Evolutionary conservation across 2,113 vertebrate genomes (phyloP), one percentile per base, ranked within the genome.

Genomic region (Oreochromis aureus): DNA sequence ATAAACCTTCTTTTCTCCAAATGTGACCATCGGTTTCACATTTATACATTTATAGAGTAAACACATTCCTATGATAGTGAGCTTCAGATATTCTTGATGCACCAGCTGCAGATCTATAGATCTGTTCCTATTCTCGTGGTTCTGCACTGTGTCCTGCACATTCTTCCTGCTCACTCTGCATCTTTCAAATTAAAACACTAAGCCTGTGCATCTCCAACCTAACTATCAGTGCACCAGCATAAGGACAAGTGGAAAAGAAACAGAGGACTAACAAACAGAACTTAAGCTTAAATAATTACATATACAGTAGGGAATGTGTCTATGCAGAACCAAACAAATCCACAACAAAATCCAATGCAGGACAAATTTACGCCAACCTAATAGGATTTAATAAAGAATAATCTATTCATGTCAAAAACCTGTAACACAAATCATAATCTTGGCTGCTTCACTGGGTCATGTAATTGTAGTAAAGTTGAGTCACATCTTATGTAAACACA

Each of bases 401-500:
- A 1, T 53, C 6, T 71, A 6, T 81, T 85, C 81, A 54, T 63
- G 32, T 30, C 73, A 58, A 73, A 55, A 81, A 7, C 1, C 10
- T 55, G 10, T 19, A 81, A 61, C 18, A 84, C 10, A 34, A 69
- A 69, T 69, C 39, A 53, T 53, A 80, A 54, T 86, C 27, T 82
- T 39, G 36, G 30, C 27, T 46, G 44, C 85, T 84, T 11, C 78
- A 61, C 6, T 27, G 53, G 16, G 73, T 85, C 44, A 32, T 51
- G 24, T 84, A 81, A 81, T 86, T 86, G 32, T 44, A 24, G 53
- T 4, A 24, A 41, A 76, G 59, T 19, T 82, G 78, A 89, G 44
- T 90, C 58, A 89, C 36, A 2, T 79, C 80, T 89, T 78, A 88
- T 41, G 56, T 88, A 89, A 87, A 89, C 81, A 81, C 56, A 80